Base-by-base conservation (phyloP, 2,113 vertebrate genomes). In the Muntiacus muntjak region DNA sequence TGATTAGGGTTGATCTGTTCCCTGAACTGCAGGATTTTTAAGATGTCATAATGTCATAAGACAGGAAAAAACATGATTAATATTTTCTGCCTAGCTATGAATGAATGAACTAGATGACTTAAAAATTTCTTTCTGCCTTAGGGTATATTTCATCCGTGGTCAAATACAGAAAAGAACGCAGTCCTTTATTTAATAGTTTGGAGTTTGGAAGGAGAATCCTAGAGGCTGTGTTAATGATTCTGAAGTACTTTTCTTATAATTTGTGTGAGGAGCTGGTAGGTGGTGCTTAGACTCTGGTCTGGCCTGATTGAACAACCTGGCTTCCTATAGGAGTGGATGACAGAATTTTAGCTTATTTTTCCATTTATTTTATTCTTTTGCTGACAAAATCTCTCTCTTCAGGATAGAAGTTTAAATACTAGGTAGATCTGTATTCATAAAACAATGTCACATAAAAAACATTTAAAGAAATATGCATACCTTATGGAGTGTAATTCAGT, bases 241-340 rank as follows among this genome's bases (percentile, higher is more conserved):
- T 60, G 43, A 76, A 83, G 28, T 28, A 92, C 50, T 96, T 84
- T 95, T 92, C 79, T 95, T 84, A 62, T 93, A 89, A 93, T 97
- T 93, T 93, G 45, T 89, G 33, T 12, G 45, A 76, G 67, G 36
- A 55, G 36, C 78, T 87, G 58, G 87, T 67, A 55, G 92, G 81
- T 94, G 89, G 67, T 91, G 86, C 87, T 58, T 85, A 88, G 60
- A 64, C 15, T 52, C 17, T 76, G 76, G 30, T 67, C 54, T 40
- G 36, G 30, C 26, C 79, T 47, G 4, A 6, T 21, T 28, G 36
- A 94, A 91, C 16, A 43, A 9, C 19, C 25, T 43, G 36, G 16
- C 60, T 96, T 93, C 62, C 87, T 85, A 4, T 5, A n/a, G 11
- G 81, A 23, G 12, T 30, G 7, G 3, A 4, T 40, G 15, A 13